These are phyloP conservation scores for Orchesellides sinensis DNA, from an alignment of 2,888 invertebrate genomes.

Conservation along the genomic window DNA sequence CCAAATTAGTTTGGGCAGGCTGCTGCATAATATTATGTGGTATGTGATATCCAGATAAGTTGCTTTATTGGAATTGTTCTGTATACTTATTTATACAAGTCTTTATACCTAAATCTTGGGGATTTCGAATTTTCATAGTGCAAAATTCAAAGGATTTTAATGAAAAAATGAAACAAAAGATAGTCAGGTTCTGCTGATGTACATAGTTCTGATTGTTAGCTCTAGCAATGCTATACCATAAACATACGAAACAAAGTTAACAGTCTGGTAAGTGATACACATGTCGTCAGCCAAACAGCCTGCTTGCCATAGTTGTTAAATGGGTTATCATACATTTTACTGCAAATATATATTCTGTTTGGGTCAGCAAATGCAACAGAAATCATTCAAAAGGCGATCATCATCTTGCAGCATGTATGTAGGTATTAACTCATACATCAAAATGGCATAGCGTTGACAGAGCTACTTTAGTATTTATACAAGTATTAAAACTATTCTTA, in stretches of 20 bases:
- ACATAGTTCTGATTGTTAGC: constrained; percentile 44
- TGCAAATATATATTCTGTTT: constrained; percentile 46
- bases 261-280: constrained; percentile 56
- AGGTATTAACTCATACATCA: constrained; percentile 55
- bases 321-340: constrained; percentile 35
- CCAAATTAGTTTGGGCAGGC: neutral
- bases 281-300: constrained; percentile 74
- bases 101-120: neutral
- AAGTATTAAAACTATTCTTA: neutral
- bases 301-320: constrained; percentile 60
- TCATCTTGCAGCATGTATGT: constrained; percentile 50
- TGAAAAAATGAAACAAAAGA: constrained; percentile 36
- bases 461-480: constrained; percentile 39
- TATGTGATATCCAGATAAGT: too few species aligned
- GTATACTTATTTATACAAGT: too few species aligned
- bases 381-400: constrained; percentile 56
- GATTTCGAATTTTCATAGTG: too few species aligned
- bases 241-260: constrained; percentile 27
- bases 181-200: constrained; percentile 13
- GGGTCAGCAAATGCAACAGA: constrained; percentile 56
- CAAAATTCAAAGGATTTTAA: neutral
- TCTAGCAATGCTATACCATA: constrained; percentile 69
- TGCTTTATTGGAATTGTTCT: too few species aligned
- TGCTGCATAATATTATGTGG: neutral
- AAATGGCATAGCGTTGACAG: constrained; percentile 72